These are phyloP conservation scores for Alviniconcha strummeri DNA, from an alignment of 2,888 invertebrate genomes.

Conservation along the genomic window DNA sequence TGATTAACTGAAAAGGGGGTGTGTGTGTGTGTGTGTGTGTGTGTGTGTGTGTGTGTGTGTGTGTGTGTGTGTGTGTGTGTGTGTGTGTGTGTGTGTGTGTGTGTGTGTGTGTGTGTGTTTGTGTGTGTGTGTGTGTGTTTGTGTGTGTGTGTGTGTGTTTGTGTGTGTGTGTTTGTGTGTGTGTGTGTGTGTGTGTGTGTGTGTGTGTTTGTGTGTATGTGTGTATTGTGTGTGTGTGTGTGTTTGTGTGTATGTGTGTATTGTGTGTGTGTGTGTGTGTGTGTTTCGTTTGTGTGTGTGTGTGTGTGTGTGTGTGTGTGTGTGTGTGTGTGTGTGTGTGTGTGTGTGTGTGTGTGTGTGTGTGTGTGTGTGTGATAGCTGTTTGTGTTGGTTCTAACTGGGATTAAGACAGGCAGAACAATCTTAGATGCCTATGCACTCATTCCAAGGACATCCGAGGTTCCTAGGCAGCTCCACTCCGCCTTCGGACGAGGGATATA, in stretches of 20 bases:
- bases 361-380: neutral
- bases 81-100: neutral
- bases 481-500: too few species aligned
- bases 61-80: slow-evolving; percentile 3
- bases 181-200: slow-evolving; percentile 4
- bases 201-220: neutral
- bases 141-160: slow-evolving; percentile 12
- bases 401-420: neutral
- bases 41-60: slow-evolving; percentile 12
- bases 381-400: neutral
- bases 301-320: neutral
- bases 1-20: neutral
- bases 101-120: neutral
- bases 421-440: neutral
- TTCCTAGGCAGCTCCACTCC: too few species aligned
- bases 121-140: neutral
- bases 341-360: neutral
- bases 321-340: slow-evolving; percentile 2
- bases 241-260: neutral
- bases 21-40: neutral
- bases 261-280: neutral
- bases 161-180: neutral
- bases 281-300: neutral
- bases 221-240: neutral
- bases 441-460: neutral